Base-by-base conservation (phyloP, 2,113 vertebrate species). In the Probosciger aterrimus region DNA sequence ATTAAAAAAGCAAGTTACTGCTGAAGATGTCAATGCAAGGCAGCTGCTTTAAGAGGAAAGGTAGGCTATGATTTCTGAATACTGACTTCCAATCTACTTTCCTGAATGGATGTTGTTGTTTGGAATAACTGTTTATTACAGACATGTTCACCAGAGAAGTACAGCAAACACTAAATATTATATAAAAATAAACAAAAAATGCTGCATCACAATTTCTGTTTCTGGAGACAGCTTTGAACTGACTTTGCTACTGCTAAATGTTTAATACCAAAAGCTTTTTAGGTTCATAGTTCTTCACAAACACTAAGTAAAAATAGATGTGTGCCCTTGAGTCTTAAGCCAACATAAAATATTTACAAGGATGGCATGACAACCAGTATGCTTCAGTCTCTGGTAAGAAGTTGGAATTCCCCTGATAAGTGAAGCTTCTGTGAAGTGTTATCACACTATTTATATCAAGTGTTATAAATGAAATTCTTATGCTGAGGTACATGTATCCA, bases 291-390 rank as follows among this genome's bases (percentile, higher is more conserved):
- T 94, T 97, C 79, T 91, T 96, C 81, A 81, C 35, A 95, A 97
- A 96, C 86, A 82, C 76, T 60, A 89, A 92, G 53, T 97, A 96
- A 97, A 97, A 97, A 96, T 90, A 97, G 92, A 95, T 0, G 8
- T 47, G 95, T 97, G 97, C 90, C 96, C 93, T 96, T 96, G 96
- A 98, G 95, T 88, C 91, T 95, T 97, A 97, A 93, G 84, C 71
- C 93, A 97, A 97, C 92, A 96, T 95, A 97, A 98, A 98, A 98
- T 98, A 98, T 98, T 98, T 98, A 97, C 96, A 97, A 96, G 96
- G 95, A 96, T 96, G 94, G 96, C 93, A 97, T 87, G 92, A 95
- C 79, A 97, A 96, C 88, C 77, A 88, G 65, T 68, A 5, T 76
- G 73, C 87, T 95, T 97, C 64, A 89, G 47, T 64, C 94, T 64